phyloP scores from a whole-genome alignment of 1,140 invertebrate genomes.

The Hypsibius dujardini region DNA sequence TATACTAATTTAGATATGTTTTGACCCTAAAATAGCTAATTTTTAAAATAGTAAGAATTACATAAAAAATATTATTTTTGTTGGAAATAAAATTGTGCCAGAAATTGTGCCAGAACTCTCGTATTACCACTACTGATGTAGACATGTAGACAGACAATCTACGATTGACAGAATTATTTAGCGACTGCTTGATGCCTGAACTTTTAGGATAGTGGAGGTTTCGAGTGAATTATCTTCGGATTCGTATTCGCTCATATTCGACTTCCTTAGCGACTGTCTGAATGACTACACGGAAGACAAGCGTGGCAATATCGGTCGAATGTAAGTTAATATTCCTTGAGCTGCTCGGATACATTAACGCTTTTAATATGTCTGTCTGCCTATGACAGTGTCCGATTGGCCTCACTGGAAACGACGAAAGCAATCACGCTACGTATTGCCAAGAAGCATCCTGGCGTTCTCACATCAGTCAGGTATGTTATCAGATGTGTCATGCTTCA shows the following conservation, averaged over 20 bases:
- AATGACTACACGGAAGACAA: background rate
- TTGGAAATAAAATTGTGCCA: too few relatives aligned
- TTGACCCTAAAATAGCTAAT: too few relatives aligned
- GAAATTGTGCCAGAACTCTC: too few relatives aligned
- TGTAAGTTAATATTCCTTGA: conserved; percentile 2
- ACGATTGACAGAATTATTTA: too few relatives aligned
- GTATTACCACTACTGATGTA: too few relatives aligned
- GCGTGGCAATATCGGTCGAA: conserved; percentile 5
- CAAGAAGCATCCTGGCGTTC: background rate
- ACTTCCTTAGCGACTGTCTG: conserved; percentile 3
- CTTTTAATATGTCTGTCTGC: background rate
- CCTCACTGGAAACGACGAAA: background rate
- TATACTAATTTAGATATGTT: too few relatives aligned
- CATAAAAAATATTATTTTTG: too few relatives aligned
- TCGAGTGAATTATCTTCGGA: too few relatives aligned
- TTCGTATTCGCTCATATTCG: background rate
- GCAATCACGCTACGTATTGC: background rate
- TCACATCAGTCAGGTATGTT: background rate
- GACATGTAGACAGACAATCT: too few relatives aligned
- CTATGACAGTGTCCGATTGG: background rate
- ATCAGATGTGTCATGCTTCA: background rate
- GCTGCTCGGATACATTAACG: background rate
- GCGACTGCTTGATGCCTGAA: too few relatives aligned
- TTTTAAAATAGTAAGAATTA: too few relatives aligned
- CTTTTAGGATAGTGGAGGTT: too few relatives aligned